A percentile compares a stretch with the other conserved stretches of the same genome.
Evolutionary conservation across 2,888 invertebrate species (phyloP).

Genomic region (Drosophila buzzatii): DNA sequence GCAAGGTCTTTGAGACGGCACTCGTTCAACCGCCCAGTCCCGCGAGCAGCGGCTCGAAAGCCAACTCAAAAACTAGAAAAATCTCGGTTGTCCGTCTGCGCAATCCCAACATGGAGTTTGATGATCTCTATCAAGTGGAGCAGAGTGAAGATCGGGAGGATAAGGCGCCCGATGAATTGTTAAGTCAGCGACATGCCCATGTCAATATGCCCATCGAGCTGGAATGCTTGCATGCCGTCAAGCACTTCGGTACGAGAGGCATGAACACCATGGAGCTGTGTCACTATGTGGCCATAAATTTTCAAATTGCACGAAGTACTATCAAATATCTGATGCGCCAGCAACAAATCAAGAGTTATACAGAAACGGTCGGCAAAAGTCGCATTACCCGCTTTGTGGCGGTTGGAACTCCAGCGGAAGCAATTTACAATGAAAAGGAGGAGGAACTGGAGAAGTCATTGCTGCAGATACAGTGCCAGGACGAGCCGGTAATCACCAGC

Average conservation of each 20-base stretch:
- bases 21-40: slow-evolving; percentile 24
- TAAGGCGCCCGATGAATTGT: slow-evolving; percentile 84
- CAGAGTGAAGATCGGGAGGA: slow-evolving; percentile 84
- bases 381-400: slow-evolving; percentile 85
- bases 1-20: slow-evolving; percentile 86
- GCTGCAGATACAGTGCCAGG: slow-evolving; percentile 71
- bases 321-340: slow-evolving; percentile 84
- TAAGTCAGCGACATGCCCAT: slow-evolving; percentile 66
- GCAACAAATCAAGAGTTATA: slow-evolving; percentile 85
- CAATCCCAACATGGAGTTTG: slow-evolving; percentile 87
- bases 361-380: slow-evolving; percentile 87
- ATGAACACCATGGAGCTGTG: slow-evolving; percentile 86
- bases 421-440: slow-evolving; percentile 46
- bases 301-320: slow-evolving; percentile 85
- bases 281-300: slow-evolving; percentile 84
- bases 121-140: slow-evolving; percentile 83
- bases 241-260: slow-evolving; percentile 86
- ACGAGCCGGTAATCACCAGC: slow-evolving; percentile 69
- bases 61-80: slow-evolving; percentile 82
- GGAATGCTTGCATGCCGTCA: slow-evolving; percentile 86
- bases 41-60: slow-evolving; percentile 27
- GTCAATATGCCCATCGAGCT: slow-evolving; percentile 85
- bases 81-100: slow-evolving; percentile 87
- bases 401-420: slow-evolving; percentile 35
- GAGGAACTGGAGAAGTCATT: slow-evolving; percentile 40